Conservation (phyloP, 2,888 invertebrate genomes). For the Drosophila affinis region DNA sequence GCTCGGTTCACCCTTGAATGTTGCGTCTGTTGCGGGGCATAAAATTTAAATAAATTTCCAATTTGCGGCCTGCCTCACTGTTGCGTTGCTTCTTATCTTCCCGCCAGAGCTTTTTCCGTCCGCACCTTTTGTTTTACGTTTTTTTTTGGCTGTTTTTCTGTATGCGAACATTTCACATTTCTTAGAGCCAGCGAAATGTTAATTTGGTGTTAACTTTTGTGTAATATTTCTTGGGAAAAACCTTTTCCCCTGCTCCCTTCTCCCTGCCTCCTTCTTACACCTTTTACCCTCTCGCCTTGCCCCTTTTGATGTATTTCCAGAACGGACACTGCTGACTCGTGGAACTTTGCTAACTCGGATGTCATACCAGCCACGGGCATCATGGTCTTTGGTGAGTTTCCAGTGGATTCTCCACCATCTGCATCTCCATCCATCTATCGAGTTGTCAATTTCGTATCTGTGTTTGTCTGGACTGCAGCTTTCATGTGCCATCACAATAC, state of each 20-base stretch:
- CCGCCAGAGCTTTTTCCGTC: constrained; percentile 5
- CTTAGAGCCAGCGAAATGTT: constrained; percentile 59
- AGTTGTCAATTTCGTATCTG: constrained; percentile 2
- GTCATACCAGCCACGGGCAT: constrained; percentile 92
- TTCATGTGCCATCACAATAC: constrained; percentile 96
- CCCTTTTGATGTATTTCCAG: constrained; percentile 81
- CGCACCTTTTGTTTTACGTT: constrained; percentile 29
- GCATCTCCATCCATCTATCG: not conserved
- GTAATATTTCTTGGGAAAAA: constrained; percentile 53
- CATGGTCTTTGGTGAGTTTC: constrained; percentile 90
- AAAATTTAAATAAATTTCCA: constrained; percentile 80
- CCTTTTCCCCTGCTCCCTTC: constrained; percentile 11
- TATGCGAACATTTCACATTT: constrained; percentile 50
- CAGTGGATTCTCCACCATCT: constrained; percentile 4
- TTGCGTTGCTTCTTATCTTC: constrained; percentile 50
- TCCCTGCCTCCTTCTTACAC: not conserved
- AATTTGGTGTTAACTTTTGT: constrained; percentile 79
- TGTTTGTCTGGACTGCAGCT: constrained; percentile 84
- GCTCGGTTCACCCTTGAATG: constrained; percentile 16
- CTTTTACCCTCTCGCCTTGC: not conserved
- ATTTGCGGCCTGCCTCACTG: constrained; percentile 56
- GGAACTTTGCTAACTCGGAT: constrained; percentile 89
- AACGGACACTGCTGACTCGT: constrained; percentile 87
- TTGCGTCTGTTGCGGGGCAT: constrained; percentile 49
- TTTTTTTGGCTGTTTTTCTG: constrained; percentile 7